Evolutionary conservation across 2,888 invertebrate species (phyloP).

Genomic region (Epinotia ramella): DNA sequence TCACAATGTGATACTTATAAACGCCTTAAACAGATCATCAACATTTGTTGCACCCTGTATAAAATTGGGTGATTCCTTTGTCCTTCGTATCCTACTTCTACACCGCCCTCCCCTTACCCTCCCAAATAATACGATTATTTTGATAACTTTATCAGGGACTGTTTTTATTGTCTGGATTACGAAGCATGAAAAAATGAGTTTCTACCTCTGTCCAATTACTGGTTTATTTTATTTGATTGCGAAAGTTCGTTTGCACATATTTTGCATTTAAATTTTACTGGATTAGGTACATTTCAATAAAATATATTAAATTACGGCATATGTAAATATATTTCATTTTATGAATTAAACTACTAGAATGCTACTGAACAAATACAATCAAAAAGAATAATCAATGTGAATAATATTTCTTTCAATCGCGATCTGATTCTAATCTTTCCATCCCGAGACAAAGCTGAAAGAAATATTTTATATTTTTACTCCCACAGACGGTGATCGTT

Average conservation of each 20-base stretch:
- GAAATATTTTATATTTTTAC: constrained; percentile 2
- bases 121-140: not conserved
- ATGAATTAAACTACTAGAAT: too few species aligned
- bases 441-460: not conserved
- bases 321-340: too few species aligned
- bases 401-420: not conserved
- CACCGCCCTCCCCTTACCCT: not conserved
- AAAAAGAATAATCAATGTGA: too few species aligned
- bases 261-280: too few species aligned
- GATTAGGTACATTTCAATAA: too few species aligned
- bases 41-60: too few species aligned
- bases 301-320: too few species aligned
- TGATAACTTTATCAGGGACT: not conserved
- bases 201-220: not conserved
- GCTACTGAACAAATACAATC: too few species aligned
- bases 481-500: constrained; percentile 73
- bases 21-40: too few species aligned
- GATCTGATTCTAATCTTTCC: not conserved
- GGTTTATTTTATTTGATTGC: not conserved
- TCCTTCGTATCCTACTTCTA: not conserved
- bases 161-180: not conserved
- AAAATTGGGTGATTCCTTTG: not conserved
- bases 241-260: not conserved
- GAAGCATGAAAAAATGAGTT: not conserved
- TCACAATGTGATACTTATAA: too few species aligned